Conservation (phyloP, 2,797 vertebrate species). For the Aeoliscus strigatus region DNA sequence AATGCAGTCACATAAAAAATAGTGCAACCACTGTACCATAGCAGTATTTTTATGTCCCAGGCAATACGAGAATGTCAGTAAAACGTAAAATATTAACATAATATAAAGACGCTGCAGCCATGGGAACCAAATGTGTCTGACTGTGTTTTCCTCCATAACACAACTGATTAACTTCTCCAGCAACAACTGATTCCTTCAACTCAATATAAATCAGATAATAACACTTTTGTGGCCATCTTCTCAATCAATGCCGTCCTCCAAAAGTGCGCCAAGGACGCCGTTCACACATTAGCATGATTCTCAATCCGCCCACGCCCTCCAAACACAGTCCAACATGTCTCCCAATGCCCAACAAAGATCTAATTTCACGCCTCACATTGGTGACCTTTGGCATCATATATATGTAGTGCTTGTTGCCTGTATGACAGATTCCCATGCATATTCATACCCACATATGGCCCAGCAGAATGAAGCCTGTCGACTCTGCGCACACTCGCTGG, state of each 20-base stretch:
- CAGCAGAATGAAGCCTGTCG: slow-evolving; percentile 69
- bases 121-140: no score
- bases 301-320: slow-evolving; percentile 58
- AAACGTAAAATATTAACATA: no score
- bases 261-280: slow-evolving; percentile 59
- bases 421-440: slow-evolving; percentile 78
- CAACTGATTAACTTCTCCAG: no score
- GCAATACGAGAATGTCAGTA: no score
- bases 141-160: no score
- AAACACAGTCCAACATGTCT: slow-evolving; percentile 54
- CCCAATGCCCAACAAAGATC: slow-evolving; percentile 62
- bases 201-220: no score
- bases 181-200: no score
- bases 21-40: neutral
- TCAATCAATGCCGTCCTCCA: slow-evolving; percentile 69
- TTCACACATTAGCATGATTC: slow-evolving; percentile 54
- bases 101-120: no score
- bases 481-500: slow-evolving; percentile 51
- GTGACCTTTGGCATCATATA: slow-evolving; percentile 74
- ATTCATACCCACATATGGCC: slow-evolving; percentile 79
- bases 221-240: slow-evolving; percentile 40
- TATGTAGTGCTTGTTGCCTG: slow-evolving; percentile 66
- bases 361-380: slow-evolving; percentile 67
- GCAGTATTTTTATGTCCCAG: no score
- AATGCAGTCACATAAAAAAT: neutral